A percentile compares a stretch with the other conserved stretches of the same genome.
These are phyloP conservation scores for Notechis scutatus DNA, from an alignment of 2,113 vertebrate species.

Conservation along the genomic window DNA sequence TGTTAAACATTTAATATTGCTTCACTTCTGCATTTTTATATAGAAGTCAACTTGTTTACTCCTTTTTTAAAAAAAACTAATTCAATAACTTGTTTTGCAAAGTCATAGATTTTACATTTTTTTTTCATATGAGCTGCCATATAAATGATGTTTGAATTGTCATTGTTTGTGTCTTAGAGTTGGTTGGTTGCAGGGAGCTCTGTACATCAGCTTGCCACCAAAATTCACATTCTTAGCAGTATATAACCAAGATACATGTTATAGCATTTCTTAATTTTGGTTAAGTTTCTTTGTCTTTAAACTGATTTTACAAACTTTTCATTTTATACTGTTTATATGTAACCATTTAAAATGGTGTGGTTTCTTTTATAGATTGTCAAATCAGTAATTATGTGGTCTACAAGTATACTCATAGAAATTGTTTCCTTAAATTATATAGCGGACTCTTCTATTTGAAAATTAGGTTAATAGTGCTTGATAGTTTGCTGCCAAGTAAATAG, in stretches of 20 bases:
- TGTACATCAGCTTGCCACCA: constrained; percentile 11
- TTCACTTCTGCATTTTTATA: constrained; percentile 20
- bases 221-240: constrained; percentile 6
- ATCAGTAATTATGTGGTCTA: neutral
- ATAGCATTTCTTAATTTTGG: neutral
- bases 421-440: neutral
- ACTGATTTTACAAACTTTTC: neutral
- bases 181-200: neutral
- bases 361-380: constrained; percentile 14
- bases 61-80: neutral
- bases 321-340: neutral
- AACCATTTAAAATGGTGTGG: neutral
- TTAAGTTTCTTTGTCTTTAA: neutral
- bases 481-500: neutral
- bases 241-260: constrained; percentile 2
- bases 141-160: constrained; percentile 45
- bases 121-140: constrained; percentile 42
- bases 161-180: constrained; percentile 39
- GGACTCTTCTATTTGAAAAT: neutral
- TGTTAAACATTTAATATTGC: neutral
- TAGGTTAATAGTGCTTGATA: neutral
- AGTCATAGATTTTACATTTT: constrained; percentile 33
- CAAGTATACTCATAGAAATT: neutral
- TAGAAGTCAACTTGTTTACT: neutral
- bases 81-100: constrained; percentile 52